phyloP scores from a whole-genome alignment of 2,797 vertebrate species.

The Podarcis lilfordi region DNA sequence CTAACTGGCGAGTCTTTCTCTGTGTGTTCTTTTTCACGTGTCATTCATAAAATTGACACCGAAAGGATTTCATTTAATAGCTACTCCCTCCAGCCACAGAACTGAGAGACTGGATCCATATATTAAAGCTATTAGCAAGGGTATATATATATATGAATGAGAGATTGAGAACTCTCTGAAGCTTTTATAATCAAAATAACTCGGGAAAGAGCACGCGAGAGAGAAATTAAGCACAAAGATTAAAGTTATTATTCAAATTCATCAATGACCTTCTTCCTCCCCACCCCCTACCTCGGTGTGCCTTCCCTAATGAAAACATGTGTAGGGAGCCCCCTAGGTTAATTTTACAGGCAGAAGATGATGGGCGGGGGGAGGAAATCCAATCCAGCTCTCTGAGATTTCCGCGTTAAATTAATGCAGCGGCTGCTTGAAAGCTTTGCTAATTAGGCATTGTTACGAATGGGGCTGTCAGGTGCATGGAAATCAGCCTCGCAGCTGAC shows the following conservation, averaged over 20 bases:
- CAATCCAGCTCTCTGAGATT: slow-evolving; percentile 74
- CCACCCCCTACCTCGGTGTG: slow-evolving; percentile 66
- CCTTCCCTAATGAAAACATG: slow-evolving; percentile 72
- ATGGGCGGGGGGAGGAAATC: slow-evolving; percentile 50
- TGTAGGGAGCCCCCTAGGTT: not conserved
- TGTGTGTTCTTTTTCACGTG: not conserved
- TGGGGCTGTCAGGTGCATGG: slow-evolving; percentile 70
- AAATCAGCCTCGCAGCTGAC: slow-evolving; percentile 57
- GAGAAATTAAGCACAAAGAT: slow-evolving; percentile 53
- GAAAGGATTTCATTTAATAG: not conserved
- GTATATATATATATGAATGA: no score
- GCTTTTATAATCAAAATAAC: slow-evolving; percentile 8
- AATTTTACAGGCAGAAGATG: not conserved
- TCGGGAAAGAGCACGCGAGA: not conserved
- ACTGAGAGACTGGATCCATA: not conserved
- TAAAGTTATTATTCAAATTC: slow-evolving; percentile 64
- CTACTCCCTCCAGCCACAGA: not conserved
- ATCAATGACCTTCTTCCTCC: slow-evolving; percentile 62
- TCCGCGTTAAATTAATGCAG: slow-evolving; percentile 77
- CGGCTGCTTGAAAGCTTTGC: slow-evolving; percentile 70
- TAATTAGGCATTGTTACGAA: slow-evolving; percentile 75
- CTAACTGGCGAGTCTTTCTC: not conserved
- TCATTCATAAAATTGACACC: not conserved
- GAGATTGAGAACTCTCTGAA: not conserved
- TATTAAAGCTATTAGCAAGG: slow-evolving; percentile 7